Evolutionary conservation across 2,113 vertebrate species (phyloP).

Genomic region (Nothobranchius furzeri): DNA sequence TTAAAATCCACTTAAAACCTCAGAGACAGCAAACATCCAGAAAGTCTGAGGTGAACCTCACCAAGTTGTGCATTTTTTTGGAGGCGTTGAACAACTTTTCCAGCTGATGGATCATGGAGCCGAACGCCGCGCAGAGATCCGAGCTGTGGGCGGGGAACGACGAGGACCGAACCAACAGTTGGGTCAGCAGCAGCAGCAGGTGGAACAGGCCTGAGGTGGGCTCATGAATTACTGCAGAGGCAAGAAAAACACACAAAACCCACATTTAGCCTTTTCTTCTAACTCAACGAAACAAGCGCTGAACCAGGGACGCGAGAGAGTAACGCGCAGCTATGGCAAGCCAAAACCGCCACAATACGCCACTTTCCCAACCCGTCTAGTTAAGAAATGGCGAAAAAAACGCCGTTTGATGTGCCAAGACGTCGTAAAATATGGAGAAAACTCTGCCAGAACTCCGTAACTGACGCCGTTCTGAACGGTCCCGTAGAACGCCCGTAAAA

Average conservation of each 20-base stretch:
- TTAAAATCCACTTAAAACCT: not conserved
- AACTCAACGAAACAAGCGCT: too few species aligned
- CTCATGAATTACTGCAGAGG: conserved; percentile 50
- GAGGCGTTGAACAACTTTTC: conserved; percentile 8
- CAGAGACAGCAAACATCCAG: not conserved
- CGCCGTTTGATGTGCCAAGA: too few species aligned
- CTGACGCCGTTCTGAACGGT: too few species aligned
- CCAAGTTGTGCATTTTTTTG: conserved; percentile 38
- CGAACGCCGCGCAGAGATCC: conserved; percentile 14
- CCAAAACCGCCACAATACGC: too few species aligned
- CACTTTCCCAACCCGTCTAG: too few species aligned
- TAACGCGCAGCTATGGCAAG: not conserved
- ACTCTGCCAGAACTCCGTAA: too few species aligned
- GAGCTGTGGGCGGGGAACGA: conserved; percentile 9
- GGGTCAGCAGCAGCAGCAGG: conserved; percentile 64
- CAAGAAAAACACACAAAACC: conserved; percentile 3
- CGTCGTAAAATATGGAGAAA: too few species aligned
- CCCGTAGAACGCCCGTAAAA: too few species aligned
- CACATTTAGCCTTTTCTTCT: too few species aligned
- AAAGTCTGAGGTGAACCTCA: not conserved
- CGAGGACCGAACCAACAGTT: conserved; percentile 41
- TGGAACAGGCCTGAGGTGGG: conserved; percentile 41
- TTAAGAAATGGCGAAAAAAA: too few species aligned
- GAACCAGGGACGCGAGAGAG: too few species aligned
- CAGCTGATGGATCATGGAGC: conserved; percentile 35